Evolutionary conservation across 2,888 invertebrate genomes (phyloP), one percentile per base, ranked within the genome.

Genomic region (Archips xylosteana): DNA sequence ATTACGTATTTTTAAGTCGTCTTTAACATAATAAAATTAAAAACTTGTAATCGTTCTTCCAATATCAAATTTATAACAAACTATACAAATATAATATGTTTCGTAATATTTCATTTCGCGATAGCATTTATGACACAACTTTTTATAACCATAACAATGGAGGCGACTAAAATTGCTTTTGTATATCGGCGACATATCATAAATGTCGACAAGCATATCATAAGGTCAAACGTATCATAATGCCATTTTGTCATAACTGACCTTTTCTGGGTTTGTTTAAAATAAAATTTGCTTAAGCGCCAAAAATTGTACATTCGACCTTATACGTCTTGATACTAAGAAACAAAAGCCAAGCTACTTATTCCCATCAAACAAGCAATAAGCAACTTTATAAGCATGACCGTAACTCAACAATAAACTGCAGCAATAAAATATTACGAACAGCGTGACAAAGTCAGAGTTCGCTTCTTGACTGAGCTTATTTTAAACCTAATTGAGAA

Each of bases 141-240:
- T 64, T 57, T 67, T 65, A 32, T 45, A 15, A 32, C 66, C 13
- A 59, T 34, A 69, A 74, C 74, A 74, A 74, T 74, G 74, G 54
- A 65, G 65, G 64, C 67, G 64, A 64, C 74, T 60, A 74, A 73
- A 74, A 74, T 74, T 70, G 70, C 74, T 62, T 69, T 74, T 61
- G 69, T 64, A 65, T 65, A 70, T 74, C 74, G 74, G 61, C 74
- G 74, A 74, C 74, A 74, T 74, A 74, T 74, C 74, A 74, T 69
- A 74, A 74, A 57, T 32, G 10, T 57, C 32, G 57, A 32, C 3
- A 57, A 3, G 4, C 32, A 32, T 54, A 32, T 23, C 57, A 57
- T 57, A 57, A 57, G 32, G 57, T 12, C 12, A 3, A 0, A 57
- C 10, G 32, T 10, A 32, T 32, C 57, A 3, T 12, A 57, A 9